Conservation (phyloP, 2,113 vertebrate genomes). For the Dasyurus viverrinus region DNA sequence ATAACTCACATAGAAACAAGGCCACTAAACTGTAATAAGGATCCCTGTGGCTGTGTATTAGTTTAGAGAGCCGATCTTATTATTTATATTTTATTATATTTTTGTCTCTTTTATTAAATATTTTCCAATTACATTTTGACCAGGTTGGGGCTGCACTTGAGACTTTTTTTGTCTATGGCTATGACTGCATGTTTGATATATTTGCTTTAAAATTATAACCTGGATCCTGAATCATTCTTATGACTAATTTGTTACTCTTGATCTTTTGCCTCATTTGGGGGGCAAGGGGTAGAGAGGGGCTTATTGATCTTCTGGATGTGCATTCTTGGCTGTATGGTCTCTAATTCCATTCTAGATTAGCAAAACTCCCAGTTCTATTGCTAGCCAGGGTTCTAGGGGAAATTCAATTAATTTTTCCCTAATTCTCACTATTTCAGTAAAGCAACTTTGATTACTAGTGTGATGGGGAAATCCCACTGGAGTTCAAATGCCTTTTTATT, state of each 20-base stretch:
- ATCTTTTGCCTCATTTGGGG: background rate
- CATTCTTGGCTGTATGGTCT: slow-evolving; percentile 25
- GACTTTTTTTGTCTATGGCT: background rate
- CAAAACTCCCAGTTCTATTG: background rate
- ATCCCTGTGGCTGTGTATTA: background rate
- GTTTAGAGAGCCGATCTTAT: background rate
- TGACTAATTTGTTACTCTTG: background rate
- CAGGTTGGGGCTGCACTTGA: background rate
- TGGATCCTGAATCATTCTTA: background rate
- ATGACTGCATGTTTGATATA: background rate
- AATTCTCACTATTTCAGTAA: slow-evolving; percentile 10
- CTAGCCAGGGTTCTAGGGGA: background rate
- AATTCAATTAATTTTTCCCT: background rate
- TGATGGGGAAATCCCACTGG: background rate
- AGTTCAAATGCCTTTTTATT: slow-evolving; percentile 9
- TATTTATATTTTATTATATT: background rate
- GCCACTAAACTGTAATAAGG: background rate
- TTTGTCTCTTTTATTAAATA: background rate
- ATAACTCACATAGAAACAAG: background rate
- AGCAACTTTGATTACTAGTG: background rate
- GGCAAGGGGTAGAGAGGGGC: no score
- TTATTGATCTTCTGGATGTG: background rate
- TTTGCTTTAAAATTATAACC: background rate
- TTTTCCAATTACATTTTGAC: background rate
- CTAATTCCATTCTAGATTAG: slow-evolving; percentile 14